Conservation (phyloP, 2,797 vertebrate species). For the Buceros bicornis region DNA sequence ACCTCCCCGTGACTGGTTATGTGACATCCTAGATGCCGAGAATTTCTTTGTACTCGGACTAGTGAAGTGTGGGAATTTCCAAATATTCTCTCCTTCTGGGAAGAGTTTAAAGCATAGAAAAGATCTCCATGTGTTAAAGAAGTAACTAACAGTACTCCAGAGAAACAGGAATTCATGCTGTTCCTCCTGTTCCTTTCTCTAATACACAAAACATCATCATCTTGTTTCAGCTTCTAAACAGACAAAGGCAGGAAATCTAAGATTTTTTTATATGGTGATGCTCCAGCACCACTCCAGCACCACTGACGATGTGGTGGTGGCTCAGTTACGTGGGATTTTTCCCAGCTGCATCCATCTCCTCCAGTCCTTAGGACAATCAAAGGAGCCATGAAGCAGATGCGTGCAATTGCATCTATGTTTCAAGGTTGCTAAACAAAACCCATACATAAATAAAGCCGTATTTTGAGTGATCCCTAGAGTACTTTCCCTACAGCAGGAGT, state of each 20-base stretch:
- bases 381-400: background rate
- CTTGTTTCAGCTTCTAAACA: constrained; percentile 8
- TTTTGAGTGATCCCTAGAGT: background rate
- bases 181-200: constrained; percentile 11
- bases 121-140: background rate
- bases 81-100: constrained; percentile 45
- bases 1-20: background rate
- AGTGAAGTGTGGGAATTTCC: constrained; percentile 18
- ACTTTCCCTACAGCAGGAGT: background rate
- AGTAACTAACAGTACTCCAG: background rate
- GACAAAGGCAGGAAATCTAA: constrained; percentile 60
- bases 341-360: background rate
- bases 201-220: background rate
- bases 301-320: background rate
- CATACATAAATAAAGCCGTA: background rate
- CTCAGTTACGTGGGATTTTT: background rate
- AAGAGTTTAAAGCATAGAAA: background rate
- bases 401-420: background rate
- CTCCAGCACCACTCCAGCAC: background rate
- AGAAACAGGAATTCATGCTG: constrained; percentile 44
- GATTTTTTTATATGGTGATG: background rate
- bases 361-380: background rate
- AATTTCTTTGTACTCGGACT: constrained; percentile 12
- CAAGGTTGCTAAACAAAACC: background rate
- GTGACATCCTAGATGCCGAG: background rate